These are phyloP conservation scores for Uria aalge DNA, from an alignment of 2,113 vertebrate genomes.

Conservation along the genomic window DNA sequence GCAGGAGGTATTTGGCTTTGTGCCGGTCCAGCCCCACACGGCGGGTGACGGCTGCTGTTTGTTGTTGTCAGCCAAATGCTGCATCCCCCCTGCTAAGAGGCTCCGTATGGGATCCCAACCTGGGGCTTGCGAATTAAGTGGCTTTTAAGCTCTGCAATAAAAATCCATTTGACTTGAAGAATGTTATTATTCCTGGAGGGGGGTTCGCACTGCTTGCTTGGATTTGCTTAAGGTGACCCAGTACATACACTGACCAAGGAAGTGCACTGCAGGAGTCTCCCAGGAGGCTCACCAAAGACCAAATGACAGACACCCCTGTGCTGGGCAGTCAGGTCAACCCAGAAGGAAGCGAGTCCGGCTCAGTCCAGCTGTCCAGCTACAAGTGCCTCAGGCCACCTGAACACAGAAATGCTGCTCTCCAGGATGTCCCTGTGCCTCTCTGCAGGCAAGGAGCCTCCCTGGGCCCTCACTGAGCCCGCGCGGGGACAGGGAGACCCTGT, in stretches of 20 bases:
- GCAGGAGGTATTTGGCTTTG: neutral
- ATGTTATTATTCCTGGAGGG: neutral
- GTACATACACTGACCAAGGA: neutral
- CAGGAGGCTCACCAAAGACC: neutral
- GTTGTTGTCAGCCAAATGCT: neutral
- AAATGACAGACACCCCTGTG: accelerated
- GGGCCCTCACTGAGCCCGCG: accelerated
- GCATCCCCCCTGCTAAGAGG: neutral
- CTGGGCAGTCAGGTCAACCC: neutral
- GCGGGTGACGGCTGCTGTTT: neutral
- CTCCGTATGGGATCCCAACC: neutral
- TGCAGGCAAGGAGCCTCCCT: accelerated
- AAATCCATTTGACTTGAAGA: neutral
- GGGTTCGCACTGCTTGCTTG: neutral
- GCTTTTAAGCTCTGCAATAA: constrained; percentile 32
- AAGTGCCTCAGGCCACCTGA: neutral
- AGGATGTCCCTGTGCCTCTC: accelerated
- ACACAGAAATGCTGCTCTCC: accelerated
- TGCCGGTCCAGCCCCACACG: accelerated
- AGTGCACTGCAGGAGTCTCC: neutral
- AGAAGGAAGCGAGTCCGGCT: neutral
- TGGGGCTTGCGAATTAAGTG: accelerated
- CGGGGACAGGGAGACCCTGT: neutral
- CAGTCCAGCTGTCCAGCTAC: neutral
- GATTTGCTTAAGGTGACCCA: neutral